These are phyloP conservation scores for Polypterus bichir DNA, from an alignment of 2,113 vertebrate species.

Conservation along the genomic window DNA sequence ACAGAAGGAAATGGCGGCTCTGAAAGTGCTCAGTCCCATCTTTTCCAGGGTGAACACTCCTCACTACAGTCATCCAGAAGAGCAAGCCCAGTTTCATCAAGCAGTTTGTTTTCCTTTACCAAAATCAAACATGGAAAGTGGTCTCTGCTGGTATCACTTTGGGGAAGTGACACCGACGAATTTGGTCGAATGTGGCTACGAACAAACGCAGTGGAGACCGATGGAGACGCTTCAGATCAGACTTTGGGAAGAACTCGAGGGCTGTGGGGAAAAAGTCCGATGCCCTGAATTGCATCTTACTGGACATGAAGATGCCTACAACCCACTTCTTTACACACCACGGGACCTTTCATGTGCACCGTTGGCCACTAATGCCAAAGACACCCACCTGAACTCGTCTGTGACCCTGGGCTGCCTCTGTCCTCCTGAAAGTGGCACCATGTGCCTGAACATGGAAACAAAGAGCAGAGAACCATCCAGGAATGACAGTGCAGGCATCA, in stretches of 20 bases:
- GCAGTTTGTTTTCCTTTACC: conserved; percentile 31
- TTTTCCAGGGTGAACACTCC: conserved; percentile 20
- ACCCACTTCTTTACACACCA: conserved; percentile 8
- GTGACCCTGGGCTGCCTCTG: conserved; percentile 11
- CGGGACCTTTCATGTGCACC: conserved; percentile 18
- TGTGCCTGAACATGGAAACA: conserved; percentile 23
- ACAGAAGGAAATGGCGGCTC: conserved; percentile 30
- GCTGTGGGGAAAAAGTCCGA: conserved; percentile 7
- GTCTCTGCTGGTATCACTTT: conserved; percentile 34
- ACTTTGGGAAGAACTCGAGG: conserved; percentile 3
- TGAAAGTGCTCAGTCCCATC: conserved; percentile 19
- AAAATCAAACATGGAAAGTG: conserved; percentile 37
- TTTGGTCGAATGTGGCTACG: conserved; percentile 17
- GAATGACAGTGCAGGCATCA: background rate
- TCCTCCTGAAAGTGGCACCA: conserved; percentile 11
- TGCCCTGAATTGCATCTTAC: conserved; percentile 14
- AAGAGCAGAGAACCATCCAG: conserved; percentile 12
- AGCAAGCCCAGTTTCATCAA: conserved; percentile 16
- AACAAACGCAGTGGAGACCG: conserved; percentile 18
- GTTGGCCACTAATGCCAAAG: conserved; percentile 11
- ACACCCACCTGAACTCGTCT: conserved; percentile 17
- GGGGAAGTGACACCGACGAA: conserved; percentile 23
- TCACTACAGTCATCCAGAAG: conserved; percentile 28
- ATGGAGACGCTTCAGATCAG: conserved; percentile 15
- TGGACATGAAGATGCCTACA: conserved; percentile 11